Evolutionary conservation across 2,888 invertebrate genomes (phyloP), one percentile per base, ranked within the genome.

Genomic region (Torymus auratus): DNA sequence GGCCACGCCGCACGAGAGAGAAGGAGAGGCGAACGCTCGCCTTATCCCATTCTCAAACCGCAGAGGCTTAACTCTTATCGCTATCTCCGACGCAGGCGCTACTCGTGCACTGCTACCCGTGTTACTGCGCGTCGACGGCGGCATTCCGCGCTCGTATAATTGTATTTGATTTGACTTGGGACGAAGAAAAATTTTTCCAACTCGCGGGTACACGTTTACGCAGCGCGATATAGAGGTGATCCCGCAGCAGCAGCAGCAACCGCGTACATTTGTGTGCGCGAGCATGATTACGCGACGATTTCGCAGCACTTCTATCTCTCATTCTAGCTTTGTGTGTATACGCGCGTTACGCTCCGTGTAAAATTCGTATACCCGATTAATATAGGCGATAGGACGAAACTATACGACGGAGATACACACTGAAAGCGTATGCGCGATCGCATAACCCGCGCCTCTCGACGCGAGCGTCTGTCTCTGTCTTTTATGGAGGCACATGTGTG

Each of bases 81-180:
- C 87, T 89, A 89, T 89, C 89, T 85, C 82, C 84, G 71, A 56
- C 83, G 80, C 83, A 84, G 84, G 7, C 82, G 85, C 82, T 76
- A 80, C 83, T 64, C 73, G 80, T 81, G 80, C 71, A 82, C 83
- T 55, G 89, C 89, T 89, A 89, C 89, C 78, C 84, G 89, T 88
- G 85, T 89, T 89, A 88, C 88, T 82, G 73, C 73, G 64, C 62
- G 67, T 55, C 17, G 20, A 11, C 64, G 60, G 20, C 71, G 23
- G 62, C 64, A 55, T 62, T 61, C 28, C 41, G 41, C 41, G 53
- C 41, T 58, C 14, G n/a, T 61, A 62, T 78, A 78, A 81, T 71
- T 78, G 23, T 81, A 53, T 78, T 81, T 81, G 71, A 65, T 67
- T 75, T 81, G 71, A 65, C 71, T 75, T 74, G 71, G 2, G 15